Conservation (phyloP, 2,113 vertebrate species). For the Microtus pennsylvanicus region DNA sequence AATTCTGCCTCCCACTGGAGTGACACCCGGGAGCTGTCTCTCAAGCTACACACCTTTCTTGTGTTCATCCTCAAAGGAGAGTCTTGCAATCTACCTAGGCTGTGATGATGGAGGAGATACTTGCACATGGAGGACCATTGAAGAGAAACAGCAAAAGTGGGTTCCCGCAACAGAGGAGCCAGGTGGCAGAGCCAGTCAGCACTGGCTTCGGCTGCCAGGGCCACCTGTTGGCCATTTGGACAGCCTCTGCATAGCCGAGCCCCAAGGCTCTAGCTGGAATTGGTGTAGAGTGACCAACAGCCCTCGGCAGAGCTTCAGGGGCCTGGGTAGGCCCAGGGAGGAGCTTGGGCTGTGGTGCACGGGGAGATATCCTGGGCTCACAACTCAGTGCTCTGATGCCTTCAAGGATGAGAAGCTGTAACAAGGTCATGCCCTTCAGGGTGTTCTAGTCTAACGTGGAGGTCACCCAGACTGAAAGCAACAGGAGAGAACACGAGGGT, state of each 20-base stretch:
- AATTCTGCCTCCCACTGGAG: neutral
- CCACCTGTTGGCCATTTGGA: neutral
- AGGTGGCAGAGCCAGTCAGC: neutral
- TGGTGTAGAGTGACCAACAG: accelerated
- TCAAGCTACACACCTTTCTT: neutral
- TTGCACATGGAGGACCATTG: neutral
- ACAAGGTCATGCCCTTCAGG: accelerated
- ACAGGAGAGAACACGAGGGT: accelerated
- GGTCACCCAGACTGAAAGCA: too few species aligned
- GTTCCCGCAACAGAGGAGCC: neutral
- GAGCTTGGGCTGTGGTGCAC: accelerated
- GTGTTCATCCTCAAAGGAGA: accelerated
- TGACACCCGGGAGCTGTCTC: accelerated
- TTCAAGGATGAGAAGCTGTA: accelerated
- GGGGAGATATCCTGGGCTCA: neutral
- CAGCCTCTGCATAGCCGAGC: neutral
- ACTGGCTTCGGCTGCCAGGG: too few species aligned
- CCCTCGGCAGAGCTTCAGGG: accelerated
- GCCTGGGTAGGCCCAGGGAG: accelerated
- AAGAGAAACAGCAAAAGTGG: accelerated
- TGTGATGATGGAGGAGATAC: accelerated
- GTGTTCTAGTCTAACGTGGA: neutral
- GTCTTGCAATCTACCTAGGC: accelerated
- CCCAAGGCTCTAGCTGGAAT: neutral
- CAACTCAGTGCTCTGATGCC: too few species aligned